Conservation (phyloP, 2,113 vertebrate species). For the Tyrannus savana region DNA sequence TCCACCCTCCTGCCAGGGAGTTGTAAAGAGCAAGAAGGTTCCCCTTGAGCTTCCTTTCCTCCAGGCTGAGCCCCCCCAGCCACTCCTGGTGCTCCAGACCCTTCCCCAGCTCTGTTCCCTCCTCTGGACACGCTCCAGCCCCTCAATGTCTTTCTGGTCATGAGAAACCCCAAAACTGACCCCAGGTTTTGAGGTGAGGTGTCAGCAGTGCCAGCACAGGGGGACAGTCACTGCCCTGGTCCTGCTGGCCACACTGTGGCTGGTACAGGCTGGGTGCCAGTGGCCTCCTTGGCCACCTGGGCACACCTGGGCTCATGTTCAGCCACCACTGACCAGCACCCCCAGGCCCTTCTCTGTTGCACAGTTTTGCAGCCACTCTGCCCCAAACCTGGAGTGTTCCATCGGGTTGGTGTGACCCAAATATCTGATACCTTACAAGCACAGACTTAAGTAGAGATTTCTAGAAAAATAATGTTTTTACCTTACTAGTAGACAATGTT, state of each 20-base stretch:
- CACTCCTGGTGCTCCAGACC: background rate
- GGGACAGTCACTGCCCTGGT: background rate
- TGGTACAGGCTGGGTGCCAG: background rate
- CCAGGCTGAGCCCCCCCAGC: background rate
- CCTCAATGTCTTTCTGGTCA: background rate
- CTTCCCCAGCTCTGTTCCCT: background rate
- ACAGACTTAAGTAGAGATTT: background rate
- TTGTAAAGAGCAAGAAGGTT: rapidly evolving
- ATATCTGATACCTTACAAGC: background rate
- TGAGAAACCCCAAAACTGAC: background rate
- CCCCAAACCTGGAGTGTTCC: background rate
- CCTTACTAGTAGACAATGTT: background rate
- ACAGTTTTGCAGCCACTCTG: background rate
- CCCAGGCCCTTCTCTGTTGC: background rate
- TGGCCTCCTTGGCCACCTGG: background rate
- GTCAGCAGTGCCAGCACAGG: background rate
- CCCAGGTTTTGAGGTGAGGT: background rate
- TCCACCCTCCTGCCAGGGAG: background rate
- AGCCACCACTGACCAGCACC: background rate
- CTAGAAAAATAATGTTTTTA: background rate
- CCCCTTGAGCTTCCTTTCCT: background rate
- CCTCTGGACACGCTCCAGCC: background rate
- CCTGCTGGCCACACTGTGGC: background rate
- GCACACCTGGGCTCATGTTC: background rate
- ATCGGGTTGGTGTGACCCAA: background rate